Conservation (phyloP, 2,113 vertebrate species). For the Misgurnus mizolepis region DNA sequence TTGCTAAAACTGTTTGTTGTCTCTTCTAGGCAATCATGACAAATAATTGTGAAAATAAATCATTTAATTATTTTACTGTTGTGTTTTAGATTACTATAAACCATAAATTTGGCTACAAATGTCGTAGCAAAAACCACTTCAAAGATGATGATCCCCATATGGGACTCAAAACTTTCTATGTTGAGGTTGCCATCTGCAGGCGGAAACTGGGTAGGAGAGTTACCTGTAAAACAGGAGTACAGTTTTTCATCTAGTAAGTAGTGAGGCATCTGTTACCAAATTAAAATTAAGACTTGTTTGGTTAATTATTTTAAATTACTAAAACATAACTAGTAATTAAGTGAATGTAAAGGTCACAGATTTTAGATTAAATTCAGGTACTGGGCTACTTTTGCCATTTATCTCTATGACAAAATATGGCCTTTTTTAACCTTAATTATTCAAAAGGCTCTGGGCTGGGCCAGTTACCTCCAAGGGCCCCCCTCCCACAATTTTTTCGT, state of each 20-base stretch:
- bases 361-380: too few species aligned
- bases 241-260: too few species aligned
- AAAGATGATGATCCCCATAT: not conserved
- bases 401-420: too few species aligned
- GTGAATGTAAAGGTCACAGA: too few species aligned
- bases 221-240: not conserved
- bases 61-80: not conserved
- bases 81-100: not conserved
- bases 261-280: not conserved
- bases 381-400: too few species aligned
- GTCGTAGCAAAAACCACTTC: not conserved
- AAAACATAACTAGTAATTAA: too few species aligned
- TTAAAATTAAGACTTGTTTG: not conserved
- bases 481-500: too few species aligned
- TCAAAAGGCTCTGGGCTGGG: too few species aligned
- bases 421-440: too few species aligned
- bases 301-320: too few species aligned
- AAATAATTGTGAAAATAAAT: too few species aligned
- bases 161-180: not conserved
- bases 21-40: not conserved
- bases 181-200: constrained; percentile 34
- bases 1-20: not conserved
- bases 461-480: too few species aligned
- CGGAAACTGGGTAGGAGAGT: not conserved
- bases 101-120: not conserved